Conservation (phyloP, 1,140 invertebrate species). For the Laodelphax striatellus region DNA sequence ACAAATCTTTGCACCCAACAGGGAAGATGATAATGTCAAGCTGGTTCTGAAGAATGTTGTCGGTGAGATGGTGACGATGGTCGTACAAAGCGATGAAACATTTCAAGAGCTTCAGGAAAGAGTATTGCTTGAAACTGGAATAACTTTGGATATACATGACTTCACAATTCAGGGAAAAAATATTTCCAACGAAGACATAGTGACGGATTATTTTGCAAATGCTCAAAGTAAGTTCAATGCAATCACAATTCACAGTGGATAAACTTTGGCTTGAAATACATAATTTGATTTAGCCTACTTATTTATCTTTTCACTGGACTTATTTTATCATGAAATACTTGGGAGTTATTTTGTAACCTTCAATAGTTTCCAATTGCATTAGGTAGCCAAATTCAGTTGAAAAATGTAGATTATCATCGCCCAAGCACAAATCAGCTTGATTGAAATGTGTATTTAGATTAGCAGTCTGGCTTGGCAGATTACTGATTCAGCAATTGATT, state of each 20-base stretch:
- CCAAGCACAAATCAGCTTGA: no score
- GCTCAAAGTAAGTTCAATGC: conserved; percentile 7
- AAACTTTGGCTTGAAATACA: not conserved
- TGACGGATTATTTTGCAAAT: conserved; percentile 19
- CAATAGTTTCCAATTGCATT: no score
- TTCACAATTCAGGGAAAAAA: conserved; percentile 21
- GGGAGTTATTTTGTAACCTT: not conserved
- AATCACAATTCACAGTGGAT: not conserved
- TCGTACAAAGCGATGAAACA: conserved; percentile 21
- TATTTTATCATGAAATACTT: not conserved
- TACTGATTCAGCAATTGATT: no score
- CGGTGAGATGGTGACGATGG: conserved; percentile 19
- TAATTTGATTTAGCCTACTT: no score
- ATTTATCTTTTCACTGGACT: no score
- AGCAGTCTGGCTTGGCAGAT: no score
- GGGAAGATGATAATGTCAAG: conserved; percentile 11
- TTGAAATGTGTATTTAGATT: no score
- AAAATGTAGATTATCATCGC: no score
- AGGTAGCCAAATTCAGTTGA: no score
- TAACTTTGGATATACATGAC: conserved; percentile 22
- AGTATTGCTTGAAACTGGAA: conserved; percentile 19
- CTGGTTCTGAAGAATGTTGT: conserved; percentile 18
- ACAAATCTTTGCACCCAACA: not conserved
- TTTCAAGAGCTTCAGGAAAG: conserved; percentile 22
- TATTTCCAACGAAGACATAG: conserved; percentile 16